Conservation (phyloP, 37 sponge, comb jelly and placozoan species). For the Chondrosia reniformis region DNA sequence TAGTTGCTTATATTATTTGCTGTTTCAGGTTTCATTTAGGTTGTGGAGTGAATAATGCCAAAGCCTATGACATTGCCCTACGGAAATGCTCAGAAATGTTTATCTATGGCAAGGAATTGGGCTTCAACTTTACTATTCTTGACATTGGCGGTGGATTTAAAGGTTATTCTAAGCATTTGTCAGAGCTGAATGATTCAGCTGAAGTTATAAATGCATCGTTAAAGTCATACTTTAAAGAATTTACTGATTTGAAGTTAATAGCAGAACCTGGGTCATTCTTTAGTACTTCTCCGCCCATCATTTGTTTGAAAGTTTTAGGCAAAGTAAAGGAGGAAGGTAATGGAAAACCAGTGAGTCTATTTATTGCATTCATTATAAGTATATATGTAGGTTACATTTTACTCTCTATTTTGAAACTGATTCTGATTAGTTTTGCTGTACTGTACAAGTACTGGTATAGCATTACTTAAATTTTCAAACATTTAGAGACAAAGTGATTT, state of each 20-base stretch:
- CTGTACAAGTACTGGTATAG: too few relatives aligned
- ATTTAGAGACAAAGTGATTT: too few relatives aligned
- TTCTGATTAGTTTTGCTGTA: too few relatives aligned
- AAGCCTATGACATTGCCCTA: too few relatives aligned
- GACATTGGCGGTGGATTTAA: constrained; percentile 96
- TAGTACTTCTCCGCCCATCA: constrained; percentile 53
- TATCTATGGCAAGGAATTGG: constrained; percentile 40
- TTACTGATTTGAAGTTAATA: constrained; percentile 53
- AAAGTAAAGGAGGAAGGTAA: constrained; percentile 15
- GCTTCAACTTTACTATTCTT: constrained; percentile 63
- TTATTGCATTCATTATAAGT: too few relatives aligned
- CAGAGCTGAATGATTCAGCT: constrained; percentile 22
- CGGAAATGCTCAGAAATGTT: too few relatives aligned
- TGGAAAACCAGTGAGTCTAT: not conserved
- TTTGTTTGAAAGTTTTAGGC: constrained; percentile 64
- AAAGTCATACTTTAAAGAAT: not conserved
- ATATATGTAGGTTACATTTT: too few relatives aligned
- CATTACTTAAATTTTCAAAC: too few relatives aligned
- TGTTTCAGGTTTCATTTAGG: too few relatives aligned
- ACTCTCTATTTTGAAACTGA: too few relatives aligned
- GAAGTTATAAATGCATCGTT: not conserved
- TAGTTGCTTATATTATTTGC: too few relatives aligned
- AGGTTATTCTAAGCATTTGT: constrained; percentile 33
- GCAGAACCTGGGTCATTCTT: constrained; percentile 93
- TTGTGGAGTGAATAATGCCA: too few relatives aligned